Base-by-base conservation (phyloP, 2,797 vertebrate species). In the Pipistrellus kuhlii region DNA sequence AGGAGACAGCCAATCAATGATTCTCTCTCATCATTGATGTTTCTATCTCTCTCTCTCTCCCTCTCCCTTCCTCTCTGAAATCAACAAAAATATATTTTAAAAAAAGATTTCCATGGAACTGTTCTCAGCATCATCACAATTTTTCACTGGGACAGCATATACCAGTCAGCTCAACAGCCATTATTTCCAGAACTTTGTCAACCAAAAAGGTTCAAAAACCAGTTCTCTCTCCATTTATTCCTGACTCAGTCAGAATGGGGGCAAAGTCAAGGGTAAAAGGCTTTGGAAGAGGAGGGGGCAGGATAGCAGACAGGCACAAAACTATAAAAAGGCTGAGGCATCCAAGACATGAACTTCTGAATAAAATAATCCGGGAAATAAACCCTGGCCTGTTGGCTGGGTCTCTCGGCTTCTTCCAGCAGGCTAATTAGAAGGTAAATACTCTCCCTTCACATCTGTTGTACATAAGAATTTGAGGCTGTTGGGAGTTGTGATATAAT, bases 101-200 rank as follows among this genome's bases (percentile, higher is more conserved):
- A 59, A 27, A 59, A 59, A 14, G n/a, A 68, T 68, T 68, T 68
- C 88, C 86, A 18, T 69, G 41, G 25, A 76, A 73, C 10, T 32
- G 27, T 48, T 85, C 38, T 94, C 76, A 21, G 30, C 53, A 84
- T 93, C 75, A n/a, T 73, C 72, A 86, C 27, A 21, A 38, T 51
- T 88, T 83, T 95, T 68, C 48, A 17, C 20, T 48, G 25, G 59
- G 41, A 91, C 44, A 18, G 76, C 84, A 53, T 41, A 76, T 17
- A 75, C 55, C 46, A 68, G 35, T 73, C 44, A 76, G 51, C 25
- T 80, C 77, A 38, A 38, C 6, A 17, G 10, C n/a, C 21, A 25
- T 77, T 44, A 88, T 85, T 92, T 93, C 59, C 81, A 95, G 88
- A 94, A 95, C 46, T 85, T 80, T 71, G 51, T 94, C 87, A 85